Evolutionary conservation across 2,797 vertebrate genomes (phyloP).

Genomic region (Rhincodon typus): DNA sequence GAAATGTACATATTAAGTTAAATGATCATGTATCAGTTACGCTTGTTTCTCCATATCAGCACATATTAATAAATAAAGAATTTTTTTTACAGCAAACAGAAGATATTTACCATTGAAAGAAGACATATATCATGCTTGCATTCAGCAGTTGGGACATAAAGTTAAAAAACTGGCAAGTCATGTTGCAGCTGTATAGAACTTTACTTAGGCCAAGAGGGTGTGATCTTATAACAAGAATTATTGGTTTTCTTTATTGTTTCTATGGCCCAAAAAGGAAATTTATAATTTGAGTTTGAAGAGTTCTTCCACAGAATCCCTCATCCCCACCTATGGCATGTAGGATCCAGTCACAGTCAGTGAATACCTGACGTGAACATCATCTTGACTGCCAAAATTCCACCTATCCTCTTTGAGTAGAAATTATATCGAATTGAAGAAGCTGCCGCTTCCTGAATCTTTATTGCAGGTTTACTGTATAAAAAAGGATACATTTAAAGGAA

Average conservation of each 20-base stretch:
- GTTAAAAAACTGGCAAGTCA: too few relatives aligned
- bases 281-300: neutral
- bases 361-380: neutral
- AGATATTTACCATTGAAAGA: too few relatives aligned
- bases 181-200: too few relatives aligned
- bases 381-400: neutral
- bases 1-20: neutral
- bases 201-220: too few relatives aligned
- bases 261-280: conserved; percentile 2
- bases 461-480: neutral
- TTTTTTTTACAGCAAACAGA: too few relatives aligned
- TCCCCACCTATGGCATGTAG: too few relatives aligned
- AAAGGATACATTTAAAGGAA: neutral
- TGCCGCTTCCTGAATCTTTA: neutral
- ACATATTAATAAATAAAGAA: neutral
- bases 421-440: neutral
- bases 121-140: too few relatives aligned
- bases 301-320: too few relatives aligned
- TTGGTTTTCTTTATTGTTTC: neutral
- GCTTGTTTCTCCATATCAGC: neutral
- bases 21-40: neutral
- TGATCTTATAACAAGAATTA: neutral
- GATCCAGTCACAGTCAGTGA: neutral
- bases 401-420: neutral
- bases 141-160: too few relatives aligned